Conservation (phyloP, 2,113 vertebrate species). For the Ptychochromis oligacanthus region DNA sequence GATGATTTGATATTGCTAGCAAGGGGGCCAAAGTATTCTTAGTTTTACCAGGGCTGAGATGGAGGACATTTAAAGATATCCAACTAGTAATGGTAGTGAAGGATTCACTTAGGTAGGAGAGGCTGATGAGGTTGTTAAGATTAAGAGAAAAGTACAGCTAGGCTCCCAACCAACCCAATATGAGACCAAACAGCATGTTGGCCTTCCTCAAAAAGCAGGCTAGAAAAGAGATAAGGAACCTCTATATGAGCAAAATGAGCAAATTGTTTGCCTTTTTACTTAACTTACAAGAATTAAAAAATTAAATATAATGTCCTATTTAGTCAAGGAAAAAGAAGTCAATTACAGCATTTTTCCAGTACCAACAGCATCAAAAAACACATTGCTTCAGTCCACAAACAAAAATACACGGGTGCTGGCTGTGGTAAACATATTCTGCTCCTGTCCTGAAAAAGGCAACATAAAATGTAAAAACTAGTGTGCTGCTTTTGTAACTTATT, state of each 20-base stretch:
- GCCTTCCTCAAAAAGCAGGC: neutral
- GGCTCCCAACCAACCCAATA: neutral
- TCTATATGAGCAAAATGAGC: neutral
- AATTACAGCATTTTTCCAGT: neutral
- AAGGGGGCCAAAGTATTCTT: too few species aligned
- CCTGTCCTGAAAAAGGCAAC: neutral
- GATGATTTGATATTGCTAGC: too few species aligned
- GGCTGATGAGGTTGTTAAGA: neutral
- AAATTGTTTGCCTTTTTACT: neutral
- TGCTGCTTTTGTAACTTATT: neutral
- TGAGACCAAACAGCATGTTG: neutral
- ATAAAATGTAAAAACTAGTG: neutral
- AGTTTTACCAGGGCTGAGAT: neutral
- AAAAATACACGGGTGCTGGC: neutral
- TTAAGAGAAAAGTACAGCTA: neutral
- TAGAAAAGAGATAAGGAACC: neutral
- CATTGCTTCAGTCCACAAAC: neutral
- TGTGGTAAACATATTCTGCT: neutral
- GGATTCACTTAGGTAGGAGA: neutral
- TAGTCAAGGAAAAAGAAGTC: neutral
- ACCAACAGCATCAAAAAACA: neutral
- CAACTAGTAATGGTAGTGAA: neutral
- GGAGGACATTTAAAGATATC: neutral
- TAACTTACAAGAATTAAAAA: neutral
- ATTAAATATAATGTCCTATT: neutral